Percentiles rank a stretch among this genome's conserved stretches.
These are phyloP conservation scores for Antheraea pernyi DNA, from an alignment of 1,140 invertebrate species.

Conservation along the genomic window DNA sequence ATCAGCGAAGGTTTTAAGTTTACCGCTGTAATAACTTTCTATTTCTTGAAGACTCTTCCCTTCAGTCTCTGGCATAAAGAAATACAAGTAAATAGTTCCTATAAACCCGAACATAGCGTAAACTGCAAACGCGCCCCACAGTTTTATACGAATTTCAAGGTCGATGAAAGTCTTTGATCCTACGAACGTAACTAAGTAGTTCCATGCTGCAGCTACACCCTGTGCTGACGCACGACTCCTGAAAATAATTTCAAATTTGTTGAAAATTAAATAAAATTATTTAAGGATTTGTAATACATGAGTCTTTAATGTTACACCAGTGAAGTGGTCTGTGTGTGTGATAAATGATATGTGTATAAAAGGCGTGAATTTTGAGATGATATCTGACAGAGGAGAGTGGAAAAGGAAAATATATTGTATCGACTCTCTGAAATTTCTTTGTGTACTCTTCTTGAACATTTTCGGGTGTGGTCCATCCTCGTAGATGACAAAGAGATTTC, in stretches of 20 bases:
- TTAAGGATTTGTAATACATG: too few relatives aligned
- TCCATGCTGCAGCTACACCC: conserved; percentile 79
- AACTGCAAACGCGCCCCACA: conserved; percentile 82
- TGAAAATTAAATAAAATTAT: neutral
- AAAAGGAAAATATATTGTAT: too few relatives aligned
- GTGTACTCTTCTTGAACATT: conserved; percentile 73
- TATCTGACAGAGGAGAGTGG: too few relatives aligned
- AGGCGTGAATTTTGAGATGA: too few relatives aligned
- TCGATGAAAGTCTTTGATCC: conserved; percentile 82
- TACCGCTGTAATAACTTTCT: conserved; percentile 80
- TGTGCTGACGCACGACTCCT: conserved; percentile 80
- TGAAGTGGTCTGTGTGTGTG: too few relatives aligned
- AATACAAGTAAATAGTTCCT: conserved; percentile 81
- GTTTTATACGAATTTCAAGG: conserved; percentile 70
- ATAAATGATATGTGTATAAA: too few relatives aligned
- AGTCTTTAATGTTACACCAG: too few relatives aligned
- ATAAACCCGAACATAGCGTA: conserved; percentile 81
- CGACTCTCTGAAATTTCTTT: too few relatives aligned
- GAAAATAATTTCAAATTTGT: conserved; percentile 27
- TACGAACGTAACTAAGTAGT: conserved; percentile 82
- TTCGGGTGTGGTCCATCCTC: conserved; percentile 75
- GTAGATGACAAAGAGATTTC: conserved; percentile 73
- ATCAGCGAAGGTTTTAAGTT: conserved; percentile 62
- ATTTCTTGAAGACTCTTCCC: conserved; percentile 88
- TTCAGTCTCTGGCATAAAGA: conserved; percentile 90